Base-by-base conservation (phyloP, 2,113 vertebrate species). In the Coturnix japonica region DNA sequence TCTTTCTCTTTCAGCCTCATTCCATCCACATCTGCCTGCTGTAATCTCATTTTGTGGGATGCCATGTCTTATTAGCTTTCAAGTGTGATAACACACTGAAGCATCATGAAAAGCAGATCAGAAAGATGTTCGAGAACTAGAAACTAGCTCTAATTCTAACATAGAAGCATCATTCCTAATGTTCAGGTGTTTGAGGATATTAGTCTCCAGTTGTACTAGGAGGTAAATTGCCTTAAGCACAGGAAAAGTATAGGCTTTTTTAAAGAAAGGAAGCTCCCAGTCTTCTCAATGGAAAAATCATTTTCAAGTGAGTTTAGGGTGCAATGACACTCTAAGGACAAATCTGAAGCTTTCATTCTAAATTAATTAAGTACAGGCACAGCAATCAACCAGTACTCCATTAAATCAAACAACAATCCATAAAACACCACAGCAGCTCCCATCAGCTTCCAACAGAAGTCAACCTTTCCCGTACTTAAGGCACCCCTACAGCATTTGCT, bases 11-110 rank as follows among this genome's bases (percentile, higher is more conserved):
- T 22, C 43, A 37, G 90, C 61, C 86, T 91, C 61, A 59, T 78
- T 91, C 91, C 89, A 87, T 82, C 93, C 79, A 82, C 91, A 97
- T 95, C 95, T 96, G 92, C 54, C 91, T 89, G 54, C 90, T 69
- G 43, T 89, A 90, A 94, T 92, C 88, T 54, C 82, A 65, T 92
- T 94, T 75, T 91, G 87, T 54, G 66, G 88, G 56, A 57, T 57
- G 47, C 69, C 78, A 39, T 35, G 41, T 78, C 63, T 66, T 44
- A 74, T 21, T 75, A 84, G 81, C 66, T 96, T 96, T 95, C 64
- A 80, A 72, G 90, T 25, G 49, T 69, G 43, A 61, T 35, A 95
- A 88, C 30, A 78, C 25, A 77, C 49, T 65, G 25, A 91, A 92
- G 41, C 70, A 65, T 46, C 75, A 89, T 78, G 33, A 49, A 94